Conservation (phyloP, 2,888 invertebrate genomes). For the Leucophenga montana region DNA sequence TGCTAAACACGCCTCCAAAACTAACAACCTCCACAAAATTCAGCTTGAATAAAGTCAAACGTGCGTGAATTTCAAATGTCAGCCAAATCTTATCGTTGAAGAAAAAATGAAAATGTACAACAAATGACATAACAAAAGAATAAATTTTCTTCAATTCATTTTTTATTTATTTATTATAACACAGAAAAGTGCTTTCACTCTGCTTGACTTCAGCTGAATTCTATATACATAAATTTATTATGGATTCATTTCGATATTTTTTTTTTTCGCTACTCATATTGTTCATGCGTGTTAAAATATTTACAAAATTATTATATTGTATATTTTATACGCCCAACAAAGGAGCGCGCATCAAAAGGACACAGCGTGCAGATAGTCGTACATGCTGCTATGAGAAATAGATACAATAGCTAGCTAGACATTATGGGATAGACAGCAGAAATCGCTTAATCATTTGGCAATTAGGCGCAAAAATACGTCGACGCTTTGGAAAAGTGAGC, state of each 20-base stretch:
- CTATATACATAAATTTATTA: slow-evolving; percentile 21
- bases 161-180: too few relatives aligned
- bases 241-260: slow-evolving; percentile 3
- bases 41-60: too few relatives aligned
- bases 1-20: too few relatives aligned
- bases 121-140: neutral
- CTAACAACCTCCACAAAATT: too few relatives aligned
- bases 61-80: too few relatives aligned
- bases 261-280: slow-evolving; percentile 25
- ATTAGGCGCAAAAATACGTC: slow-evolving; percentile 61
- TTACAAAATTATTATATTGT: slow-evolving; percentile 51
- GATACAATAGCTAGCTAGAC: neutral
- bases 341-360: neutral
- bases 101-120: neutral
- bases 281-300: slow-evolving; percentile 58
- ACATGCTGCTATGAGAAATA: too few relatives aligned
- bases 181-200: slow-evolving; percentile 4
- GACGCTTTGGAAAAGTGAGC: slow-evolving; percentile 35
- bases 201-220: neutral
- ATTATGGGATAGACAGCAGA: slow-evolving; percentile 60
- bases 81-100: too few relatives aligned
- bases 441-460: slow-evolving; percentile 74
- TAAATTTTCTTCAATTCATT: neutral
- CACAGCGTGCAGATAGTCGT: too few relatives aligned
- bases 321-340: slow-evolving; percentile 4